phyloP scores from a whole-genome alignment of 2,888 invertebrate genomes.

The Rhaphigaster nebulosa region DNA sequence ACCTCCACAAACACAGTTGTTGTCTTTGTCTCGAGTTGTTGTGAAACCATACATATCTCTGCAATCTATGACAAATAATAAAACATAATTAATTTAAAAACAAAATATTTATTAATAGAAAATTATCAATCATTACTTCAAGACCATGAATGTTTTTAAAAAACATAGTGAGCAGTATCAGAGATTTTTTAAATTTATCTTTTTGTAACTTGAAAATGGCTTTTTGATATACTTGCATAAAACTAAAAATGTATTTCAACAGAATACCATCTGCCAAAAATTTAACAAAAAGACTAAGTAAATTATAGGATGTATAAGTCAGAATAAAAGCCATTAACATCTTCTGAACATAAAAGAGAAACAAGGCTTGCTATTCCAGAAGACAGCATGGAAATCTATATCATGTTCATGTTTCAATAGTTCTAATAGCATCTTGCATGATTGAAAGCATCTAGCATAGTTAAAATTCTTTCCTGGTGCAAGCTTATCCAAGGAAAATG shows the following conservation, averaged over 20 bases:
- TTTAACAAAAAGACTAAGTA: neutral
- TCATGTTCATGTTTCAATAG: neutral
- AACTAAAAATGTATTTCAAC: neutral
- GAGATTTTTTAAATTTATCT: neutral
- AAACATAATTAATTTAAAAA: neutral
- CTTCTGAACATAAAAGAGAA: neutral
- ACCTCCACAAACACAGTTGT: slow-evolving; percentile 80
- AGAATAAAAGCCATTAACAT: neutral
- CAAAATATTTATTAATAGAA: neutral
- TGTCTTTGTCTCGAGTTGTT: slow-evolving; percentile 74
- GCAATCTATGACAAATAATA: slow-evolving; percentile 67
- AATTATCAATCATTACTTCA: neutral
- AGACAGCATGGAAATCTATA: neutral
- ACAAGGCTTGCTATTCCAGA: neutral
- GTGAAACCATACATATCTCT: slow-evolving; percentile 70
- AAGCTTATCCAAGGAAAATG: neutral
- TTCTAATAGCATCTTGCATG: neutral
- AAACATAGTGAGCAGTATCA: neutral
- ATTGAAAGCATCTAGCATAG: neutral
- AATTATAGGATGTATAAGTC: neutral
- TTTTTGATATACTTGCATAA: neutral
- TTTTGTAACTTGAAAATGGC: neutral
- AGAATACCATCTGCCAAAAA: neutral
- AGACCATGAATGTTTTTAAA: neutral
- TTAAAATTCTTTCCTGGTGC: neutral